Evolutionary conservation across 2,888 invertebrate genomes (phyloP), one percentile per base, ranked within the genome.

Genomic region (Antheraea assamensis): DNA sequence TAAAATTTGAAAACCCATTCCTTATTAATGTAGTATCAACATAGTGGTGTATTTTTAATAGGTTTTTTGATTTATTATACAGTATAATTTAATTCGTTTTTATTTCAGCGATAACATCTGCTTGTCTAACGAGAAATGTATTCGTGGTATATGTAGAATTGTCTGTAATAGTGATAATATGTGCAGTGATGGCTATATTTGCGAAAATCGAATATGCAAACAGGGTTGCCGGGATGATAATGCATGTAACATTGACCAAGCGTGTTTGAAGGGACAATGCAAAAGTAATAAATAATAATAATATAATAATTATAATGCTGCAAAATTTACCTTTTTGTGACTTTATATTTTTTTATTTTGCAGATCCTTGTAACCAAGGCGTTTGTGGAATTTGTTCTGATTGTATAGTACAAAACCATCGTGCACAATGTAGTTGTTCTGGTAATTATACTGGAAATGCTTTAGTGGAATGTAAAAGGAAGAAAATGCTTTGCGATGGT

Each of bases 121-220:
- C 85, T 92, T 98, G 77, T 96, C 97, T 24, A 97, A 98, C 84
- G 98, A 98, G 90, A 96, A 97, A 80, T 98, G 98, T 88, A 96
- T 98, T 78, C 95, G 96, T 74, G 98, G 98, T 70, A 96, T 97
- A 73, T 98, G 98, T 85, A 97, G 97, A 88, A 95, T 97, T 2
- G 96, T 98, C 49, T 98, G 98, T 85, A 98, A 98, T 85, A 97
- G 97, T 73, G 98, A 98, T 87, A 95, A 96, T 21, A 96, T 97
- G 75, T 98, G 98, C 84, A 96, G 96, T 30, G 94, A 95, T 21
- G 97, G 97, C 79, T 97, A 98, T 89, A 98, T 98, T 81, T 98
- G 98, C 84, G 97, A 97, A 88, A 97, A 97, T 82, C 95, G 98
- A 81, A 95, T 98, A 77, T 98, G 98, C 87, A 96, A 97, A 85